These are phyloP conservation scores for Tauraco hartlaubi DNA, from an alignment of 2,797 vertebrate genomes.

Conservation along the genomic window DNA sequence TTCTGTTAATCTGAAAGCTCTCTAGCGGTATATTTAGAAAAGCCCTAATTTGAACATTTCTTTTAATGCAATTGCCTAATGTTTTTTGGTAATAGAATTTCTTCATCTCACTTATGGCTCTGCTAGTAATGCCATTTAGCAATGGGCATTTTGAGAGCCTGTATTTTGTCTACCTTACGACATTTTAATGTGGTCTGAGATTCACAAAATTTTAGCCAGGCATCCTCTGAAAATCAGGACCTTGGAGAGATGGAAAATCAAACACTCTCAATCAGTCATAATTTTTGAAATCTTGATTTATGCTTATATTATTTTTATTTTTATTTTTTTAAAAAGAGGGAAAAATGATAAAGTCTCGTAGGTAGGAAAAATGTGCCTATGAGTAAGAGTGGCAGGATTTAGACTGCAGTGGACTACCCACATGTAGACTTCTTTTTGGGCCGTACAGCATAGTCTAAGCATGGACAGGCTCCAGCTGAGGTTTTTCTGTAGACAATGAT, in stretches of 20 bases:
- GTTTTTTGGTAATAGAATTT: neutral
- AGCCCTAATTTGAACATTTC: neutral
- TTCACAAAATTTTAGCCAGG: neutral
- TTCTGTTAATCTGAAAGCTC: neutral
- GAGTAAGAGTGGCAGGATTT: neutral
- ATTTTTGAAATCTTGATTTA: neutral
- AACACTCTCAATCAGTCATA: neutral
- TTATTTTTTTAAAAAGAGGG: rapidly evolving
- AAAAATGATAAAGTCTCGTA: rapidly evolving
- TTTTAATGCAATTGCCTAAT: neutral
- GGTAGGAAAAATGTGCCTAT: neutral
- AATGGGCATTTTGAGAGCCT: neutral
- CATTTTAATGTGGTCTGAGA: neutral
- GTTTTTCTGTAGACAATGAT: neutral
- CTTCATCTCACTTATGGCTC: neutral
- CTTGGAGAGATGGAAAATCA: neutral
- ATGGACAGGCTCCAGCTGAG: neutral
- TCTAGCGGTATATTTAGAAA: neutral
- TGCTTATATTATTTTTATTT: neutral
- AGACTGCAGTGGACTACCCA: neutral
- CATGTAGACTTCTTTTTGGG: neutral
- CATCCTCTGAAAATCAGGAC: neutral
- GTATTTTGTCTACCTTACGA: neutral
- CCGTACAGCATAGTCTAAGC: rapidly evolving
- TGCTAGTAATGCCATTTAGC: neutral